Evolutionary conservation across 2,113 vertebrate genomes (phyloP), one percentile per base, ranked within the genome.

Genomic region (Colossoma macropomum): DNA sequence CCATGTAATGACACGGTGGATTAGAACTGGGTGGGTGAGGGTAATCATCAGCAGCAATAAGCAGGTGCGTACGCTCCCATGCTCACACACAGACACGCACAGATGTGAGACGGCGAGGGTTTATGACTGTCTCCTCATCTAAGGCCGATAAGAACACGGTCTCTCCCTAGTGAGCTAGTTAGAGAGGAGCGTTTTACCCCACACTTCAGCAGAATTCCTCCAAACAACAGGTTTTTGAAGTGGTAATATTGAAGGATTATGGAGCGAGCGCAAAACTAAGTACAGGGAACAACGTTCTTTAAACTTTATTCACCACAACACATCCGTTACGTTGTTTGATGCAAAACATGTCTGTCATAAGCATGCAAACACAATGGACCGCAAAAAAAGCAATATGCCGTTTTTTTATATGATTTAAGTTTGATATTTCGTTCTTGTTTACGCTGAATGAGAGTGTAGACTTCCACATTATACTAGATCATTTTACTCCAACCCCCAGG

Each of bases 61-160:
- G 78, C 79, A 86, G 84, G 71, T 81, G 81, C 72, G 48, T 32
- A 60, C 1, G 27, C 48, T 76, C 34, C n/a, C 71, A 27, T 30
- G 69, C 72, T 71, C 80, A 54, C 52, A 52, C 76, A 62, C 3
- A 45, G 75, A 79, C 17, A 81, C 41, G 56, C 32, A 69, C 80
- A 86, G 71, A 75, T 45, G 71, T n/a, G n/a, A 86, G 77, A 77
- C 27, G 41, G 30, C 25, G 56, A 59, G 13, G 76, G 34, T 87
- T 87, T 87, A 85, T 48, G 52, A 78, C 77, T 9, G 45, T 74
- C 80, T 80, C 83, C 59, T 62, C 66, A 30, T 59, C 50, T 34
- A 48, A 79, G 80, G 78, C 86, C 77, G 86, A 87, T 85, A 87
- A 87, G 60, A 87, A 75, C 84, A 80, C 69, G n/a, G 72, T 80